Evolutionary conservation across 2,113 vertebrate species (phyloP).

Genomic region (Oreocharis arfaki): DNA sequence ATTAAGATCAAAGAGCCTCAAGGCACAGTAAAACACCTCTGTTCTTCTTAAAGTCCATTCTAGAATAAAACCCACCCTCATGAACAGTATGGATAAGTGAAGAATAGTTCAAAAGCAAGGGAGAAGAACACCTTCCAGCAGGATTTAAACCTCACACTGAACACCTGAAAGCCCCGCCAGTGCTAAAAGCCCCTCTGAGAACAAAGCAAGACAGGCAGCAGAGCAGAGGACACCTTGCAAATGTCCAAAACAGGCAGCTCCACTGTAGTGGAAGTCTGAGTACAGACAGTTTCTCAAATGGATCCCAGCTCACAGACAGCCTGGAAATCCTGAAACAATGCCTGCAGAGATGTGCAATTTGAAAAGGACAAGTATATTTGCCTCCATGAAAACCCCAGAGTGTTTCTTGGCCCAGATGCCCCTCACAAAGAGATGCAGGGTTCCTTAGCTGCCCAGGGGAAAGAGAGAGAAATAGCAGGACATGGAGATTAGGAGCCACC

Average conservation of each 20-base stretch:
- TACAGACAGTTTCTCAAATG: neutral
- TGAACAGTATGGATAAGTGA: neutral
- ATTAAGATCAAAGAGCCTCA: neutral
- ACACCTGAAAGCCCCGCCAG: neutral
- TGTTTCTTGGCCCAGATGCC: neutral
- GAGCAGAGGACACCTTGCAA: neutral
- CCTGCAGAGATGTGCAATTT: neutral
- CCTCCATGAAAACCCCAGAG: neutral
- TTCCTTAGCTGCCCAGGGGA: neutral
- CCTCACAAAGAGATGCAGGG: neutral
- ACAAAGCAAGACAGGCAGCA: fast-evolving
- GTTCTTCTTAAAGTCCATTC: neutral
- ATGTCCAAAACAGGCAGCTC: neutral
- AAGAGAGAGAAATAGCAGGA: neutral
- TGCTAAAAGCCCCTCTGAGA: neutral
- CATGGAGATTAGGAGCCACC: neutral
- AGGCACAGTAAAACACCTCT: neutral
- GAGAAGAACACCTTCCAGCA: neutral
- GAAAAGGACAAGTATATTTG: neutral
- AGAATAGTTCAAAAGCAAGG: neutral
- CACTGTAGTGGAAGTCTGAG: neutral
- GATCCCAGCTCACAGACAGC: neutral
- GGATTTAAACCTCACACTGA: neutral
- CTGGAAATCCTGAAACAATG: neutral
- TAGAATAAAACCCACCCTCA: neutral